These are phyloP conservation scores for Heteromyza rotundicornis DNA, from an alignment of 2,888 invertebrate genomes.

Conservation along the genomic window DNA sequence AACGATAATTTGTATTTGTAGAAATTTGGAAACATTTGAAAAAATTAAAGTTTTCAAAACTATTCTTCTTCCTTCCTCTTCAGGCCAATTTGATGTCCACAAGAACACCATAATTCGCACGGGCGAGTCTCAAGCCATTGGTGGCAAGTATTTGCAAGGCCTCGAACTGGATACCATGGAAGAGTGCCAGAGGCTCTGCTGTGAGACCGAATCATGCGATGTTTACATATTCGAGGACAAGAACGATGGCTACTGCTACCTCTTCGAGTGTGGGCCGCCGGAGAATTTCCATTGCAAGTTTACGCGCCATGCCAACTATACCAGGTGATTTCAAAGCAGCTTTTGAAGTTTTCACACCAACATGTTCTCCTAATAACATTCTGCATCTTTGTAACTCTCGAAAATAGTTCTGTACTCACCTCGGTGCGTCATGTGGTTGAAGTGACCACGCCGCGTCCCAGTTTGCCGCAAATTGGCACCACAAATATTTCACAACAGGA, in stretches of 20 bases:
- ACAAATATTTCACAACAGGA: constrained; percentile 61
- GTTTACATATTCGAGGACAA: constrained; percentile 93
- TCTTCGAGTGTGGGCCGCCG: constrained; percentile 89
- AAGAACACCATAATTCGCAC: constrained; percentile 89
- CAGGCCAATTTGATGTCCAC: constrained; percentile 77
- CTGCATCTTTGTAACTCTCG: too few species aligned
- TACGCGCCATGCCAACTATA: constrained; percentile 85
- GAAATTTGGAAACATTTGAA: too few species aligned
- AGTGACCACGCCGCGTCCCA: constrained; percentile 46
- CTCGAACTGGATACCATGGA: constrained; percentile 79
- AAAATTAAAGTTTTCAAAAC: too few species aligned
- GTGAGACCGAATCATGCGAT: constrained; percentile 85
- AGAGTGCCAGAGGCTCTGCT: constrained; percentile 86
- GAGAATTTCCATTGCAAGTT: constrained; percentile 94
- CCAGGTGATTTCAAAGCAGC: constrained; percentile 13
- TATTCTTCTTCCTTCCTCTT: background rate
- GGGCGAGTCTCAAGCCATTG: constrained; percentile 85
- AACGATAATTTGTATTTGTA: too few species aligned
- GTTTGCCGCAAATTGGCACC: constrained; percentile 43
- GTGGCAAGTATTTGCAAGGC: constrained; percentile 87
- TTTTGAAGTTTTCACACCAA: too few species aligned
- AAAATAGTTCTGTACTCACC: constrained; percentile 79
- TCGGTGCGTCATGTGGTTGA: constrained; percentile 54
- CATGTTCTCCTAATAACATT: too few species aligned
- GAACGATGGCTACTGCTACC: constrained; percentile 82